phyloP scores from a whole-genome alignment of 2,113 vertebrate species.

The Chroicocephalus ridibundus region DNA sequence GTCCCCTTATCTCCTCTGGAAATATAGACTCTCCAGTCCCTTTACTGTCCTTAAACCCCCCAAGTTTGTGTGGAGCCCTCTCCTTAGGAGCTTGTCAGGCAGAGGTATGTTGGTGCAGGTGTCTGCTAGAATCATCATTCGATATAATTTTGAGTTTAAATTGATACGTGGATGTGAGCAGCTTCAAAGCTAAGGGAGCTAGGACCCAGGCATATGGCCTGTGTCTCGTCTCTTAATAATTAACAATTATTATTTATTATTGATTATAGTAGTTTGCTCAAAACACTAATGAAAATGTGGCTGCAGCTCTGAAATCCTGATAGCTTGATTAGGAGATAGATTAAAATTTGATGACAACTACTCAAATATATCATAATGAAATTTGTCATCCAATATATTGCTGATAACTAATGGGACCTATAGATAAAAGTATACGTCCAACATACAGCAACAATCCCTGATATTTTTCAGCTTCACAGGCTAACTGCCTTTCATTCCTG shows the following conservation, averaged over 20 bases:
- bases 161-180: background rate
- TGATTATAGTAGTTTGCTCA: background rate
- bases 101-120: background rate
- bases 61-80: background rate
- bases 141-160: background rate
- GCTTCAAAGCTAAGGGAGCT: background rate
- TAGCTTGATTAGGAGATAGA: background rate
- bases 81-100: background rate
- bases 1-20: background rate
- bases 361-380: background rate
- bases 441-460: background rate
- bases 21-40: background rate
- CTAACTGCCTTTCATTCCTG: background rate
- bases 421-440: background rate
- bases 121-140: background rate
- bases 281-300: background rate
- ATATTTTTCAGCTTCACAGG: background rate
- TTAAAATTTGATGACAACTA: background rate
- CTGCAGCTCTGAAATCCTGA: background rate
- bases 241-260: background rate
- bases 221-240: background rate
- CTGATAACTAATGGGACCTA: background rate
- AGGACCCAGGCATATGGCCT: background rate
- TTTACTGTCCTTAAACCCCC: background rate
- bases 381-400: background rate